These are phyloP conservation scores for Luscinia megarhynchos DNA, from an alignment of 2,797 vertebrate species.

Conservation along the genomic window DNA sequence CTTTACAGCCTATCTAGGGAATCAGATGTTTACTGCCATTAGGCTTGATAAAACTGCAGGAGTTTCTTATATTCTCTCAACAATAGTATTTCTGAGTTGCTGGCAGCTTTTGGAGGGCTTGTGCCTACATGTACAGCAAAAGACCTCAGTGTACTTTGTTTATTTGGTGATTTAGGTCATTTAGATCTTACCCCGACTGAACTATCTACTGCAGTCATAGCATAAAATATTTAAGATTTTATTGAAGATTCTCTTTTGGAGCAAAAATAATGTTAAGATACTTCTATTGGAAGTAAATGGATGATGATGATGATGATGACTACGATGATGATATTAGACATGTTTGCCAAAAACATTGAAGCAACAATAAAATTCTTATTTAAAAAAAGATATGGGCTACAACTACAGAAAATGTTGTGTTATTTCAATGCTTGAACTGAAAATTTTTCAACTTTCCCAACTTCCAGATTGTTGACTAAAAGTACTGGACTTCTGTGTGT, in stretches of 20 bases:
- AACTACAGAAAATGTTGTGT: not conserved
- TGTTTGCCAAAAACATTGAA: not conserved
- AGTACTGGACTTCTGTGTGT: not conserved
- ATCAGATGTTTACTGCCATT: slow-evolving; percentile 29
- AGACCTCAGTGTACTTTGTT: not conserved
- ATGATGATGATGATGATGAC: not conserved
- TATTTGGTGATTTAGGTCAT: not conserved
- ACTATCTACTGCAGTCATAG: not conserved
- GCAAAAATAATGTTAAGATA: not conserved
- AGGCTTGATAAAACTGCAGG: slow-evolving; percentile 38
- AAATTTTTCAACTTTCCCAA: not conserved
- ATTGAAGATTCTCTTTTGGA: not conserved
- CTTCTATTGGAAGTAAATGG: not conserved
- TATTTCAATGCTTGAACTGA: not conserved
- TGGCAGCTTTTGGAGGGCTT: slow-evolving; percentile 1
- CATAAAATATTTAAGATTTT: not conserved
- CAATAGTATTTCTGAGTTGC: slow-evolving; percentile 5
- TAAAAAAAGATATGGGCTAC: not conserved
- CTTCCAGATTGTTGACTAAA: slow-evolving; percentile 24
- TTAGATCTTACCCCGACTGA: not conserved
- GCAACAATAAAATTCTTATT: not conserved
- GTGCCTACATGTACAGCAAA: not conserved
- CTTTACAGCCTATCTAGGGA: not conserved
- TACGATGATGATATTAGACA: not conserved
- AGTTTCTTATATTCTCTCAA: not conserved